Base-by-base conservation (phyloP, 2,113 vertebrate genomes). In the Tychaedon coryphoeus region DNA sequence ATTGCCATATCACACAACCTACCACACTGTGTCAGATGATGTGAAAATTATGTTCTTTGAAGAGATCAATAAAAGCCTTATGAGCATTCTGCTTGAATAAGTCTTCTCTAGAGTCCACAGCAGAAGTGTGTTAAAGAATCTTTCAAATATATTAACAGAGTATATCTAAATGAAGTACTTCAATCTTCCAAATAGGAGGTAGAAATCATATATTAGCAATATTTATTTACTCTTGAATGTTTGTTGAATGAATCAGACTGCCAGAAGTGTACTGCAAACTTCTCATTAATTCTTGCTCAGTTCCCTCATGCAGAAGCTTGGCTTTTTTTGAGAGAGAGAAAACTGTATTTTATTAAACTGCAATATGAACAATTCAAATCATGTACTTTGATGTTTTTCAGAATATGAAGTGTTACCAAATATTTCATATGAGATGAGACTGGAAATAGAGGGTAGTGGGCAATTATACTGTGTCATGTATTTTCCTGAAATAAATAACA, bases 21-120 rank as follows among this genome's bases (percentile, higher is more conserved):
- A 2, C 26, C 18, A 38, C 0, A 0, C 5, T 6, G 1, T 42
- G 36, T 54, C 50, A 66, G 42, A 62, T 0, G 1, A 54, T 47
- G 26, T 0, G 3, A 89, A 91, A 74, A 12, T 38, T 1, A 24
- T 34, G 7, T 10, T 48, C 18, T 77, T 66, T 50, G 42, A 29
- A 83, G 20, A 17, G 10, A 20, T 54, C 29, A 62, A 8, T 60
- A 66, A 57, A 86, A 69, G 4, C 14, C 10, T 48, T 57, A 62
- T 60, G 40, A 65, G 19, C 12, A n/a, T 75, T 72, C 43, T 69
- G 8, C 6, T 51, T 12, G 1, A 3, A 34, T 31, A 45, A 54
- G 17, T 19, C 7, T 72, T 88, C 47, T 75, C 28, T 48, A 60
- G 25, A 71, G 10, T 48, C 57, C 3, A 3, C 12, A 67, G 19